These are phyloP conservation scores for Graphium colonna DNA, from an alignment of 2,888 invertebrate genomes.

Conservation along the genomic window DNA sequence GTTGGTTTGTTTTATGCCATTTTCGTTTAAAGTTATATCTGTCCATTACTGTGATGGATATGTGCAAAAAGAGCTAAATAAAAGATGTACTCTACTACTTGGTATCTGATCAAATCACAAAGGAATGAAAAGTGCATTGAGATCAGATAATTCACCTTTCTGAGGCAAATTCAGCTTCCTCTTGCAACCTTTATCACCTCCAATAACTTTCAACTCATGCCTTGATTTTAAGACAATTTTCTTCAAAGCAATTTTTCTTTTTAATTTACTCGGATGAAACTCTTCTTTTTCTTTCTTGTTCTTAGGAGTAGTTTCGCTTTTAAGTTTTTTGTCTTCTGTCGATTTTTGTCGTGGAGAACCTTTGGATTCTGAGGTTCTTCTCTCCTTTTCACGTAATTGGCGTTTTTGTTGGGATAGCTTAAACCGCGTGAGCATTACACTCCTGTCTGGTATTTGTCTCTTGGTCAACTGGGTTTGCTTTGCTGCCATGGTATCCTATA, in stretches of 20 bases:
- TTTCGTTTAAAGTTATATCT: too few relatives aligned
- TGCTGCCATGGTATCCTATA: constrained; percentile 1
- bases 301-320: not conserved
- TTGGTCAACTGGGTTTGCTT: constrained; percentile 4
- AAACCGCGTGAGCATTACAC: constrained; percentile 22
- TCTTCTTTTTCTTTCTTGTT: constrained; percentile 33
- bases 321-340: constrained; percentile 17
- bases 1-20: too few relatives aligned
- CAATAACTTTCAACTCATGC: constrained; percentile 45
- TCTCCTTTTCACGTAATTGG: constrained; percentile 16
- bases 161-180: constrained; percentile 48
- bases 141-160: constrained; percentile 38
- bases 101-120: too few relatives aligned
- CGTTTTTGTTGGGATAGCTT: constrained; percentile 24
- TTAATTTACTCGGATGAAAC: constrained; percentile 49
- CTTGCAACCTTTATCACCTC: constrained; percentile 39
- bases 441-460: not conserved
- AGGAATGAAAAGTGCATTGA: too few relatives aligned
- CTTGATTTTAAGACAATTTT: constrained; percentile 49
- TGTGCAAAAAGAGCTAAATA: too few relatives aligned
- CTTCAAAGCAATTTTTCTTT: constrained; percentile 37
- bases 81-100: too few relatives aligned
- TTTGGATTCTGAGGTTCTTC: not conserved
- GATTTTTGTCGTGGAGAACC: not conserved
- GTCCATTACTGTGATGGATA: too few relatives aligned